Evolutionary conservation across 2,797 vertebrate species (phyloP).

Genomic region (Smutsia gigantea): DNA sequence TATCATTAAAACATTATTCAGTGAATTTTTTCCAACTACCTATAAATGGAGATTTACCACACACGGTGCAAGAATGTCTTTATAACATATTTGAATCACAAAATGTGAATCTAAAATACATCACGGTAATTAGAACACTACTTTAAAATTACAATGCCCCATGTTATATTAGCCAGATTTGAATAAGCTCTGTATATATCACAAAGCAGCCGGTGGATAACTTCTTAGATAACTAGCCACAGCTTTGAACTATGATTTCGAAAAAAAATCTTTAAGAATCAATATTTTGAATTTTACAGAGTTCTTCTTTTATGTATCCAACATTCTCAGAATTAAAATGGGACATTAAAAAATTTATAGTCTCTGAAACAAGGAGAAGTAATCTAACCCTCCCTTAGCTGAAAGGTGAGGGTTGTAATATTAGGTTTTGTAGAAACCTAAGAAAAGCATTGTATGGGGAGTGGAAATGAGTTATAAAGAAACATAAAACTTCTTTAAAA

Average conservation of each 20-base stretch:
- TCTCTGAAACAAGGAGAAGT: constrained; percentile 76
- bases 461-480: constrained; percentile 19
- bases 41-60: constrained; percentile 86
- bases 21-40: constrained; percentile 80
- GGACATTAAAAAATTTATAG: constrained; percentile 73
- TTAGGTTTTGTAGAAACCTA: constrained; percentile 66
- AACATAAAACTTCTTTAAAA: constrained; percentile 11
- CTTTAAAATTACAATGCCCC: constrained; percentile 75
- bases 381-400: constrained; percentile 46
- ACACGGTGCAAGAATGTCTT: constrained; percentile 85
- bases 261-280: constrained; percentile 81
- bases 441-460: background rate
- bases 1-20: constrained; percentile 85
- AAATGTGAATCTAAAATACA: constrained; percentile 84
- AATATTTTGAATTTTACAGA: constrained; percentile 72
- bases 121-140: constrained; percentile 83
- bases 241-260: constrained; percentile 77
- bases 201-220: constrained; percentile 70
- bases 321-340: constrained; percentile 57
- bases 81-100: constrained; percentile 82
- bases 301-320: constrained; percentile 57
- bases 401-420: background rate
- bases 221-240: constrained; percentile 77
- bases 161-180: constrained; percentile 54
- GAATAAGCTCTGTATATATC: constrained; percentile 60